These are phyloP conservation scores for Cancer borealis DNA, from an alignment of 2,888 invertebrate genomes.

Conservation along the genomic window DNA sequence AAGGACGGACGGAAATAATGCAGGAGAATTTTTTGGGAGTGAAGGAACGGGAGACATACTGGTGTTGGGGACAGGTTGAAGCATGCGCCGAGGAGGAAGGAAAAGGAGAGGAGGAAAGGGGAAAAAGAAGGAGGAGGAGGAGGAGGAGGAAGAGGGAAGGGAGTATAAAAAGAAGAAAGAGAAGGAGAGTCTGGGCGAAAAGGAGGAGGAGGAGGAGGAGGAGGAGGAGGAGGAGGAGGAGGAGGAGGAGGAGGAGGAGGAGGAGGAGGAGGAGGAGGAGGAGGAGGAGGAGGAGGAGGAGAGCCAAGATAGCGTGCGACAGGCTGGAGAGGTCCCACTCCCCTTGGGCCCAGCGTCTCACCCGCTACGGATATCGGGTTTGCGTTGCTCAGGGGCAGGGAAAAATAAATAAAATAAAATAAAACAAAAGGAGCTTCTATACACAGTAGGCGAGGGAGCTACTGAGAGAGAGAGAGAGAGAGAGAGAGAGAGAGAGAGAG, in stretches of 20 bases:
- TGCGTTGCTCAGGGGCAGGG: constrained; percentile 33
- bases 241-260: background rate
- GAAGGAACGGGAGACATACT: background rate
- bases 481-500: constrained; percentile 59
- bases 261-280: background rate
- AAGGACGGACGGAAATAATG: constrained; percentile 32
- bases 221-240: background rate
- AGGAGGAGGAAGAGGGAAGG: background rate
- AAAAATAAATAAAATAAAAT: constrained; percentile 29
- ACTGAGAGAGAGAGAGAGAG: constrained; percentile 43
- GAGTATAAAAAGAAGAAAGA: background rate
- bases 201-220: background rate
- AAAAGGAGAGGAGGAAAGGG: background rate
- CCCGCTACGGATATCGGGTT: constrained; percentile 32
- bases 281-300: background rate
- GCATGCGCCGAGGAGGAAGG: background rate
- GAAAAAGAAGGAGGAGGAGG: background rate
- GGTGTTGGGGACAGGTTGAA: constrained; percentile 9
- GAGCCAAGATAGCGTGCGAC: constrained; percentile 3
- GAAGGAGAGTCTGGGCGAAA: background rate
- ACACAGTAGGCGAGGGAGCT: background rate
- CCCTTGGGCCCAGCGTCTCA: background rate
- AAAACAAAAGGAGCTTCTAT: constrained; percentile 32
- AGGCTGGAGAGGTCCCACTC: background rate
- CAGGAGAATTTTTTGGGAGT: background rate